Conservation (phyloP, 2,113 vertebrate genomes). For the Myotis brandtii region DNA sequence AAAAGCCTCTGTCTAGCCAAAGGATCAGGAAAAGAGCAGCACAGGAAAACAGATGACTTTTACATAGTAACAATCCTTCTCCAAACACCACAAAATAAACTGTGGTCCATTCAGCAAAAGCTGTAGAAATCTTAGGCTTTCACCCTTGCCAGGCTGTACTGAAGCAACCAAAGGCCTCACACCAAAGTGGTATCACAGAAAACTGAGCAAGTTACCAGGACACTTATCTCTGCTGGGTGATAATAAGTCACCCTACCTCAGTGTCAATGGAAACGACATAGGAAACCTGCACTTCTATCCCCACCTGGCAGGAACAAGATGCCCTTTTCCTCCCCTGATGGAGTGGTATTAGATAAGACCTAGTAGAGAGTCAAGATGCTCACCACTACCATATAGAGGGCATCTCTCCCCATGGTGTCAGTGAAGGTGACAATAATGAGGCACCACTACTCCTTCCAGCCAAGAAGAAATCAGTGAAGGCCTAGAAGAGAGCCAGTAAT, state of each 20-base stretch:
- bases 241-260: neutral
- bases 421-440: neutral
- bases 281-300: neutral
- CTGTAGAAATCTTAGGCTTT: neutral
- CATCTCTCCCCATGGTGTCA: neutral
- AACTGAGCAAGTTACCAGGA: neutral
- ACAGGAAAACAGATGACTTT: neutral
- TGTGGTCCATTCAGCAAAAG: neutral
- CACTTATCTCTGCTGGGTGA: neutral
- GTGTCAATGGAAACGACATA: neutral
- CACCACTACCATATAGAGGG: neutral
- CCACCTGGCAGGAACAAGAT: neutral
- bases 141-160: neutral
- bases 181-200: neutral
- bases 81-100: neutral
- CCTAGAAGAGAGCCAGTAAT: neutral
- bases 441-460: neutral
- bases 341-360: neutral
- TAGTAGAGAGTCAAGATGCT: neutral
- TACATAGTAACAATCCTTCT: neutral
- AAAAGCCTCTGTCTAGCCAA: neutral
- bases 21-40: neutral
- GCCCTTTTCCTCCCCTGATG: neutral
- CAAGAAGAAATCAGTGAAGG: neutral
- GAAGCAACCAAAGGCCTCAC: neutral